phyloP scores from a whole-genome alignment of 2,888 invertebrate genomes.

The Glyphotaelius pellucidus region DNA sequence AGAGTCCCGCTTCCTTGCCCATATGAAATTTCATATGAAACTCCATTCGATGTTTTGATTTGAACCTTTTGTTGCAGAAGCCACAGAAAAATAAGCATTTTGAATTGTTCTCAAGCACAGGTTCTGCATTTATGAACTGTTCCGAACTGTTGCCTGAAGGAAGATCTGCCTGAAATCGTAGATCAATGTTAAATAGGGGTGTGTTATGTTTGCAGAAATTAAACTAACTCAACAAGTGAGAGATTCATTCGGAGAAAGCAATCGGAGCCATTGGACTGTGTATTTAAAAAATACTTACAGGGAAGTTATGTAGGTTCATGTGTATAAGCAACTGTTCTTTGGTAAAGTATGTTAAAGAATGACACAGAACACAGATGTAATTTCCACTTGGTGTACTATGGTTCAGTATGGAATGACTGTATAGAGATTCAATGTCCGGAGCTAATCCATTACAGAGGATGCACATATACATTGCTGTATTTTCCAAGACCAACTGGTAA shows the following conservation, averaged over 20 bases:
- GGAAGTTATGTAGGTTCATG: slow-evolving; percentile 54
- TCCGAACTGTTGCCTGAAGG: background rate
- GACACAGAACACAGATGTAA: slow-evolving; percentile 49
- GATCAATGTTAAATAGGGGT: background rate
- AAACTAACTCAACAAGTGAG: background rate
- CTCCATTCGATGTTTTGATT: slow-evolving; percentile 53
- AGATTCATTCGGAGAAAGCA: background rate
- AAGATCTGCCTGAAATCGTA: slow-evolving; percentile 8
- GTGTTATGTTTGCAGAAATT: background rate
- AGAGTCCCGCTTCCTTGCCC: slow-evolving; percentile 45
- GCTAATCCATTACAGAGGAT: slow-evolving; percentile 49
- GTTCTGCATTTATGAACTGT: background rate
- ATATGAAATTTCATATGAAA: slow-evolving; percentile 56
- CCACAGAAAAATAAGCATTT: slow-evolving; percentile 39
- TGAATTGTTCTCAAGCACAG: background rate
- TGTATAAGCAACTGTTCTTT: slow-evolving; percentile 50
- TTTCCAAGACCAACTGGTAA: slow-evolving; percentile 29
- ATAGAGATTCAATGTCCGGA: slow-evolving; percentile 40
- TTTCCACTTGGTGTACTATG: slow-evolving; percentile 36
- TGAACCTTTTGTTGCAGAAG: slow-evolving; percentile 51
- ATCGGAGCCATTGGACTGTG: background rate
- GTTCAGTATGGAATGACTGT: slow-evolving; percentile 40
- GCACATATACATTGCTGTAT: slow-evolving; percentile 53
- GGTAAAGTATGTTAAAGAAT: slow-evolving; percentile 17
- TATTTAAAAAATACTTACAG: slow-evolving; percentile 30